phyloP scores from a whole-genome alignment of 2,113 vertebrate species.

The Bombycilla garrulus region DNA sequence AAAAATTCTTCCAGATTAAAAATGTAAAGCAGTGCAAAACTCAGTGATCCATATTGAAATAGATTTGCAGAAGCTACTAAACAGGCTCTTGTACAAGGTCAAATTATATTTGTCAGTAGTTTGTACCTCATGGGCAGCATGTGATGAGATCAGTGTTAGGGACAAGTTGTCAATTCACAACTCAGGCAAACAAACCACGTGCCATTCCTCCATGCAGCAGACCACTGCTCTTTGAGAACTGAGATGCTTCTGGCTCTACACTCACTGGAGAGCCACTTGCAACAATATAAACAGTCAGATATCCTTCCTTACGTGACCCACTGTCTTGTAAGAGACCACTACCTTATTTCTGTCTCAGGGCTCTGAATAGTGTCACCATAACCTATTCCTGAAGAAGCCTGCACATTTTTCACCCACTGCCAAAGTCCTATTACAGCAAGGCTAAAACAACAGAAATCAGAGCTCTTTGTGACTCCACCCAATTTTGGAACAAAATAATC shows the following conservation, averaged over 20 bases:
- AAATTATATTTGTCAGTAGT: not conserved
- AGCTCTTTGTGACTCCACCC: not conserved
- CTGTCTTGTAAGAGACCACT: not conserved
- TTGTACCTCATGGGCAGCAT: not conserved
- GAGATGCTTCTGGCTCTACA: not conserved
- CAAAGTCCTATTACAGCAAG: not conserved
- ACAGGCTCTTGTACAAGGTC: not conserved
- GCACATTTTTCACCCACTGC: not conserved
- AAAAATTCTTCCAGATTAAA: not conserved
- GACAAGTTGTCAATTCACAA: not conserved
- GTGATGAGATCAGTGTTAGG: not conserved
- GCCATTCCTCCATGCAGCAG: fast-evolving
- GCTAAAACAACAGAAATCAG: not conserved
- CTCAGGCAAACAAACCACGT: not conserved
- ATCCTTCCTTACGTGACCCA: not conserved
- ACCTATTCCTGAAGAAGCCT: not conserved
- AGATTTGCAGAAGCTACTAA: not conserved
- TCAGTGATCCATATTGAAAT: not conserved
- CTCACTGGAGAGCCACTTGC: not conserved
- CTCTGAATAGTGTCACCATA: not conserved
- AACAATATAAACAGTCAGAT: not conserved
- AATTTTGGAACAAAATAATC: not conserved
- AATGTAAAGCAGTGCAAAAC: not conserved
- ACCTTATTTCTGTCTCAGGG: not conserved
- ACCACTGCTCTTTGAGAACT: not conserved